Evolutionary conservation across 1,140 invertebrate species (phyloP), one percentile per base, ranked within the genome.

Genomic region (Probaryconus sp.): DNA sequence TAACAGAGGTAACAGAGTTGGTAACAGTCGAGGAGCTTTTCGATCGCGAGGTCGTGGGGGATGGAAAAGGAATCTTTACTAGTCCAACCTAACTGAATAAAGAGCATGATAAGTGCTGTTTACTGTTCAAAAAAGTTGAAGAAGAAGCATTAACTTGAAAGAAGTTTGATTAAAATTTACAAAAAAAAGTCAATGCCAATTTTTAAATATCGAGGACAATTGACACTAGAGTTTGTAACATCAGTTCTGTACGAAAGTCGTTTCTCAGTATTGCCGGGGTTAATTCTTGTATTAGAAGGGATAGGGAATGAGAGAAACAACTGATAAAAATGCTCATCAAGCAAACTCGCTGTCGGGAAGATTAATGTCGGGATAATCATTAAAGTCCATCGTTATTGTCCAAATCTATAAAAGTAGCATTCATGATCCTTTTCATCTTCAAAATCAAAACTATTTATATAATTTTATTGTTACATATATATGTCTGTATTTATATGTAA

Each of bases 41-140:
- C 82, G 84, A 63, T 74, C 83, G 21, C 81, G 87, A 70, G 83
- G 84, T 50, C 85, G 85, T 16, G 80, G 85, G 21, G 69, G 79
- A 10, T 87, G 88, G 84, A 79, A 85, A 51, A 87, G 86, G 55
- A 87, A 84, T 72, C 67, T 84, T 18, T 88, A 87, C 55, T 88
- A 87, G 40, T 69, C 50, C 5, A 33, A 5, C 21, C 33, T 1
- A 28, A 43, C 3, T 14, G 6, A 48, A 47, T 6, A 61, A 63
- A 24, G 24, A 24, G n/a, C 10, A 35, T n/a, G n/a, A n/a, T n/a
- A n/a, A n/a, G n/a, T n/a, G n/a, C n/a, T n/a, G n/a, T n/a, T n/a
- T n/a, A n/a, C n/a, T n/a, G n/a, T n/a, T n/a, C n/a, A 58, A 35
- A 43, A 43, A 17, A 37, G 38, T 16, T 30, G 33, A 64, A 38